Evolutionary conservation across 2,888 invertebrate genomes (phyloP).

Genomic region (Volucella bombylans): DNA sequence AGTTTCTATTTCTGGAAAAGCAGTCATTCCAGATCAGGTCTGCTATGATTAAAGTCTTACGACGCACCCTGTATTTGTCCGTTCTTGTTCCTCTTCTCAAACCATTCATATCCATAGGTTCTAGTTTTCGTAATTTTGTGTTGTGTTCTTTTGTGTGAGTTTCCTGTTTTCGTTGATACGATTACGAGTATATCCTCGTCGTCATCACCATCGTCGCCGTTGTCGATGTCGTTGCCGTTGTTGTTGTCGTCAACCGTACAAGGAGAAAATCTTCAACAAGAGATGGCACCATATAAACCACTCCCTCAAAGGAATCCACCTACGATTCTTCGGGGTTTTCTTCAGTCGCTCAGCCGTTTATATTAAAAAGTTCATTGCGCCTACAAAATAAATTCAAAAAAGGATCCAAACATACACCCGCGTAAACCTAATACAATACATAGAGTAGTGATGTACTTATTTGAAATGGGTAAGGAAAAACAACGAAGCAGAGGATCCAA

Average conservation of each 20-base stretch:
- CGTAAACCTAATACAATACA: not conserved
- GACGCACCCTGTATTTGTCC: constrained; percentile 48
- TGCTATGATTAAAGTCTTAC: constrained; percentile 11
- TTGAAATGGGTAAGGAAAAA: not conserved
- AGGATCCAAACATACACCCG: constrained; percentile 34
- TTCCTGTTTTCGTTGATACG: constrained; percentile 57
- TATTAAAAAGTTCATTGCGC: constrained; percentile 66
- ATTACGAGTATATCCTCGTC: constrained; percentile 37
- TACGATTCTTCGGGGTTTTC: constrained; percentile 28
- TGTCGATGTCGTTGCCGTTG: not conserved
- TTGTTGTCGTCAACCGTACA: constrained; percentile 30
- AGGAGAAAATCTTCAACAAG: constrained; percentile 7
- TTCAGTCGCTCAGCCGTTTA: constrained; percentile 36
- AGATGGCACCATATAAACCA: constrained; percentile 17
- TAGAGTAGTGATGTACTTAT: not conserved
- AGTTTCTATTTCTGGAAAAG: constrained; percentile 49
- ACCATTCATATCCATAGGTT: not conserved
- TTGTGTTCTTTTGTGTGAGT: constrained; percentile 6
- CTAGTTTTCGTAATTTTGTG: constrained; percentile 35
- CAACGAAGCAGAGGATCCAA: not conserved
- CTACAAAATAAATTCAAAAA: constrained; percentile 55
- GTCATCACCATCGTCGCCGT: constrained; percentile 34
- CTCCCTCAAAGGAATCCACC: constrained; percentile 33
- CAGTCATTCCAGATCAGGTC: constrained; percentile 23
- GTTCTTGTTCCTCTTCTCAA: constrained; percentile 1